A percentile compares a stretch with the other conserved stretches of the same genome.
These are phyloP conservation scores for Oenanthe melanoleuca DNA, from an alignment of 2,113 vertebrate genomes.

Conservation along the genomic window DNA sequence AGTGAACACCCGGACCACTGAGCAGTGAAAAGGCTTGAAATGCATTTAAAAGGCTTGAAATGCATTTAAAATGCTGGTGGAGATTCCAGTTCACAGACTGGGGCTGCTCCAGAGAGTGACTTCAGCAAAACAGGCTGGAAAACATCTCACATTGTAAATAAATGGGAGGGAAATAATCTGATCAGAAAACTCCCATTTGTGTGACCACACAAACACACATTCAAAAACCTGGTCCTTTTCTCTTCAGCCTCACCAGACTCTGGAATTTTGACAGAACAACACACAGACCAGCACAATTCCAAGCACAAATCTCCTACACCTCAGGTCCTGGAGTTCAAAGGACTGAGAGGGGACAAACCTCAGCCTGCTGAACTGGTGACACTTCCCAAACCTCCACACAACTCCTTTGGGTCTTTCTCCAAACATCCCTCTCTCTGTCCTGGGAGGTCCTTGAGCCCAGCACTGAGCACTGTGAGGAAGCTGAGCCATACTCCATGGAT, in stretches of 20 bases:
- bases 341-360: neutral
- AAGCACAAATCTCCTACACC: neutral
- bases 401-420: neutral
- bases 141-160: neutral
- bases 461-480: neutral
- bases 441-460: neutral
- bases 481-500: neutral
- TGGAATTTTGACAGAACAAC: neutral
- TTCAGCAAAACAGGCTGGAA: neutral
- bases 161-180: neutral
- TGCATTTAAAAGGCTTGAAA: neutral
- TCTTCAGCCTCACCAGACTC: neutral
- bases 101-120: neutral
- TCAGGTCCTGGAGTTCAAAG: neutral
- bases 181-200: neutral
- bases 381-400: neutral
- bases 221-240: neutral
- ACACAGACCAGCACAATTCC: neutral
- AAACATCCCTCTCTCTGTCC: neutral
- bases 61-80: neutral
- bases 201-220: neutral
- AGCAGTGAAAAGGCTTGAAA: neutral
- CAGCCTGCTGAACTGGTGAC: neutral
- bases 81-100: neutral
- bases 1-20: fast-evolving